Evolutionary conservation across 1,140 invertebrate species (phyloP).

Genomic region (Scaptomyza pallida): DNA sequence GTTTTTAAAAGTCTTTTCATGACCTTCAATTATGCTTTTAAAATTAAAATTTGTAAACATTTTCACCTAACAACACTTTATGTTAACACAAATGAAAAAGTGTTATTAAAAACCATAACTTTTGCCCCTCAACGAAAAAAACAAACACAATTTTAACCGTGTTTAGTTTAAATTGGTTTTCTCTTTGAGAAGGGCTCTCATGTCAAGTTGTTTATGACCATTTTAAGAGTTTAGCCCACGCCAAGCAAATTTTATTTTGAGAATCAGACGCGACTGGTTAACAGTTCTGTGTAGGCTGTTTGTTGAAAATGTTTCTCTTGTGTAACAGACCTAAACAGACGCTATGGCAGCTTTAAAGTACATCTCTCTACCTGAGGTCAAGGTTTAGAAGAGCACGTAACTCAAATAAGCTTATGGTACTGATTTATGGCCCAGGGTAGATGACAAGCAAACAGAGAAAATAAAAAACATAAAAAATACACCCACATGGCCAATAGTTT

Average conservation of each 20-base stretch:
- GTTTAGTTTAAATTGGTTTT: constrained; percentile 6
- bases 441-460: constrained; percentile 6
- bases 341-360: background rate
- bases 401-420: constrained; percentile 4
- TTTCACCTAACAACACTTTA: too few species aligned
- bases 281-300: background rate
- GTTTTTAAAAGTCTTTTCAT: too few species aligned
- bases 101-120: too few species aligned
- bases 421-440: constrained; percentile 29
- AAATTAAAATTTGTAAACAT: too few species aligned
- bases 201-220: background rate
- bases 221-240: background rate
- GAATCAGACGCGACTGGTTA: background rate
- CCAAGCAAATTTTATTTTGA: background rate
- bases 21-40: too few species aligned
- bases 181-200: background rate
- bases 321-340: background rate
- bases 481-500: constrained; percentile 30
- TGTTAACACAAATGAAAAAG: too few species aligned
- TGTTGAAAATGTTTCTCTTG: background rate
- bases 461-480: constrained; percentile 13
- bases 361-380: constrained; percentile 27
- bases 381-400: constrained; percentile 34
- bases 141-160: background rate
- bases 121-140: background rate